A percentile compares a stretch with the other conserved stretches of the same genome.
phyloP scores from a whole-genome alignment of 2,888 invertebrate genomes.

The Sceliomorpha sp. region DNA sequence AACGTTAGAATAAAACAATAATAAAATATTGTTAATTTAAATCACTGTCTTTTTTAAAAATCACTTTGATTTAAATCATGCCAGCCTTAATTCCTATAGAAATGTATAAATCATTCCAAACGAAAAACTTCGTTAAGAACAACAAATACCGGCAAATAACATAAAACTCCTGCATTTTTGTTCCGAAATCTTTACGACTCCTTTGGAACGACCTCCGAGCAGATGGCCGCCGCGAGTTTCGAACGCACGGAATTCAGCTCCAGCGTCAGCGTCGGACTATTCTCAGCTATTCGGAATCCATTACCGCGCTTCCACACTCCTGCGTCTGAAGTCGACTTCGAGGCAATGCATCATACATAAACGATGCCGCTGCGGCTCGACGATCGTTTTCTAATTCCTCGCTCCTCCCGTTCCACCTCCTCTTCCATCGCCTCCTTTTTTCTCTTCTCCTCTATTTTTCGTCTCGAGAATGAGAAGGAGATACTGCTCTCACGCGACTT shows the following conservation, averaged over 20 bases:
- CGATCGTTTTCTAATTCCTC: slow-evolving; percentile 61
- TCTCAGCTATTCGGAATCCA: slow-evolving; percentile 71
- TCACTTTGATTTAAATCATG: no score
- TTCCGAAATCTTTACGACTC: no score
- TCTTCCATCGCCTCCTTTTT: slow-evolving; percentile 16
- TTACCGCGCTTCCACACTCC: slow-evolving; percentile 66
- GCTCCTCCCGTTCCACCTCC: slow-evolving; percentile 22
- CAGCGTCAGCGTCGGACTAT: slow-evolving; percentile 64
- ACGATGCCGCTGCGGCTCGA: slow-evolving; percentile 64
- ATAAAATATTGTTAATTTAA: no score
- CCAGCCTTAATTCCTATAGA: no score
- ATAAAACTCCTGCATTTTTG: no score
- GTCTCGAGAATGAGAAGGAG: slow-evolving; percentile 40
- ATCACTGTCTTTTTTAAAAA: no score
- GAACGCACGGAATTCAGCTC: slow-evolving; percentile 35
- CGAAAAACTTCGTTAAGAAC: no score
- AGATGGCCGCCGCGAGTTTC: slow-evolving; percentile 32
- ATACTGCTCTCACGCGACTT: slow-evolving; percentile 57
- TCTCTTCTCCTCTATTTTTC: slow-evolving; percentile 22
- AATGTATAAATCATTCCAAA: no score
- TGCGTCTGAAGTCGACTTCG: slow-evolving; percentile 70
- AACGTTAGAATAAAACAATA: no score
- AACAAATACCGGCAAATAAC: no score
- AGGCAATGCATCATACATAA: slow-evolving; percentile 71
- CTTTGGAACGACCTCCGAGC: no score